Evolutionary conservation across 2,888 invertebrate genomes (phyloP), one percentile per base, ranked within the genome.

Genomic region (Hedya salicella): DNA sequence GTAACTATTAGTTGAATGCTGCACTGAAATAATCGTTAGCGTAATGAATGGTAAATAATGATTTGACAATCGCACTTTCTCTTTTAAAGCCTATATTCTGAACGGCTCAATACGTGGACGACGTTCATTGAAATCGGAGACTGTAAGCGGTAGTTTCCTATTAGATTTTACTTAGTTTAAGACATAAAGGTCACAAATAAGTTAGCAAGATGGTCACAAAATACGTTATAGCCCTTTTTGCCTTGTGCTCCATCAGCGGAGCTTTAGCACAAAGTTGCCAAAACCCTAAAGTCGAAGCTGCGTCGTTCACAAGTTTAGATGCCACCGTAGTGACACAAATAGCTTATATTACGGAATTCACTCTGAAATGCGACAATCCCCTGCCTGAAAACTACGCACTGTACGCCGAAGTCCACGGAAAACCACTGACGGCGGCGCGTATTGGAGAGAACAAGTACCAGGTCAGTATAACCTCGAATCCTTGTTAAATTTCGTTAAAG

Each of bases 291-390:
- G 95, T 96, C 11, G 93, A 94, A 66, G 95, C 96, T n/a, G 94
- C 94, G 60, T 95, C 96, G 0, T 98, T 98, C 87, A 97, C 98
- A 52, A 98, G 98, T 16, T 94, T 96, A 85, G 99, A 99, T 92
- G 97, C 97, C 0, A 97, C 98, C 53, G 95, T 98, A 69, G 95
- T 99, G 11, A 96, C 96, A 71, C 96, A 95, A 82, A 96, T 98
- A 73, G 98, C 98, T 0, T 97, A 97, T 87, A 96, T 99, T 76
- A 95, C 96, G 13, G 98, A 98, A 87, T 98, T 99, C 89, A 93
- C 95, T 9, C 90, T 99, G 48, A 95, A 95, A 80, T 99, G 99
- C 81, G 94, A 93, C 73, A 95, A 95, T 73, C 89, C 92, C 2
- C 74, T 93, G 74, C 91, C 93, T 66, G 94, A 94, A 70, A 94